Evolutionary conservation across 2,113 vertebrate species (phyloP).

Genomic region (Sinocyclocheilus grahami): DNA sequence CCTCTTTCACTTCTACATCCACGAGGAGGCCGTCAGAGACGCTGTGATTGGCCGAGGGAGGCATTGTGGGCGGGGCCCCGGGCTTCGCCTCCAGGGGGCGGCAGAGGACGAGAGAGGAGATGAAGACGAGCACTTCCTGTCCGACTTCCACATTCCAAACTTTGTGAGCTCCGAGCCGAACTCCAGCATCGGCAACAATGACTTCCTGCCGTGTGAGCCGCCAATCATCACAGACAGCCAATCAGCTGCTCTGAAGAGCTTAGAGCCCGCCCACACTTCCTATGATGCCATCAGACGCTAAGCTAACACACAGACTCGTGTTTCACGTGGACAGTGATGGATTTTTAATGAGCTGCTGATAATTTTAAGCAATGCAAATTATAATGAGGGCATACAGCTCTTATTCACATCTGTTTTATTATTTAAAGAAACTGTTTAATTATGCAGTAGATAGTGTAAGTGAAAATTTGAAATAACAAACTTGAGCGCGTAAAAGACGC

Average conservation of each 20-base stretch:
- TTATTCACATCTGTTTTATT: too few relatives aligned
- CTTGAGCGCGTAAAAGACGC: too few relatives aligned
- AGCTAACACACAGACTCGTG: not conserved
- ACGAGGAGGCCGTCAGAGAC: slow-evolving; percentile 64
- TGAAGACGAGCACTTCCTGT: slow-evolving; percentile 71
- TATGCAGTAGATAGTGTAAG: too few relatives aligned
- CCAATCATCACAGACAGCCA: slow-evolving; percentile 76
- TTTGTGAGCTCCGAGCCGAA: slow-evolving; percentile 82
- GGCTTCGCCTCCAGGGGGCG: not conserved
- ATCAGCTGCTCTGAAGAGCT: slow-evolving; percentile 24
- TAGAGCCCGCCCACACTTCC: not conserved
- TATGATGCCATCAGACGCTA: not conserved
- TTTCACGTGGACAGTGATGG: too few relatives aligned
- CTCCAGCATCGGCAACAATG: slow-evolving; percentile 79
- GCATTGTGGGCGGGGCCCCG: not conserved
- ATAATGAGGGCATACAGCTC: too few relatives aligned
- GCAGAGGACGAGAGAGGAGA: slow-evolving; percentile 48
- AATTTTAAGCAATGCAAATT: too few relatives aligned
- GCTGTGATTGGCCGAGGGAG: not conserved
- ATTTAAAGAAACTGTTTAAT: too few relatives aligned
- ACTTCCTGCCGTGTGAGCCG: slow-evolving; percentile 79
- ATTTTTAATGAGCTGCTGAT: too few relatives aligned
- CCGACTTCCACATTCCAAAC: slow-evolving; percentile 84
- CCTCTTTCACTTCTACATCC: slow-evolving; percentile 83
- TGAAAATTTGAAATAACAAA: too few relatives aligned